Conservation (phyloP, 2,113 vertebrate species). For the Ptyas mucosa region DNA sequence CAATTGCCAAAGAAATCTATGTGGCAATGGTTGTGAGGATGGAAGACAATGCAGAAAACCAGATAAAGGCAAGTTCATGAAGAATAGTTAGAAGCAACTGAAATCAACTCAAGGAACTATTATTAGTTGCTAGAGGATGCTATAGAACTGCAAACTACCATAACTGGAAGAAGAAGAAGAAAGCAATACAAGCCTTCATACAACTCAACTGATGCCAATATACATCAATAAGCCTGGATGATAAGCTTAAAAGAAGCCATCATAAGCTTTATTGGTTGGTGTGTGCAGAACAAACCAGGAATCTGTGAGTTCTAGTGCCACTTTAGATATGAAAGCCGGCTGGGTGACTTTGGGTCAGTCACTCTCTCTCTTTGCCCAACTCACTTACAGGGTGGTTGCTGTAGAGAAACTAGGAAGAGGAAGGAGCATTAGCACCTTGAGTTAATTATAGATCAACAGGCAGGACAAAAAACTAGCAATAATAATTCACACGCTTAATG, state of each 20-base stretch:
- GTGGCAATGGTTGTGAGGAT: not conserved
- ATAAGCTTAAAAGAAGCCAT: constrained; percentile 37
- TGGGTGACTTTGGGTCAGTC: not conserved
- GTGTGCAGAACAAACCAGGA: constrained; percentile 6
- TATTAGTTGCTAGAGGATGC: not conserved
- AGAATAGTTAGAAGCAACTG: not conserved
- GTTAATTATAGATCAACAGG: not conserved
- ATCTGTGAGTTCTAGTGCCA: not conserved
- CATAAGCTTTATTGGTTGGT: constrained; percentile 27
- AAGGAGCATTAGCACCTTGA: not conserved
- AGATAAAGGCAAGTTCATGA: not conserved
- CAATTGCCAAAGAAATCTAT: not conserved
- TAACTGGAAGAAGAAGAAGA: not conserved
- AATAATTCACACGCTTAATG: not conserved
- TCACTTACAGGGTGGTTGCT: not conserved
- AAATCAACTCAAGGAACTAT: not conserved
- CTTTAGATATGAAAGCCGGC: not conserved
- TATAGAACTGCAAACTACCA: constrained; percentile 34
- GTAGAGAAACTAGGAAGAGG: not conserved
- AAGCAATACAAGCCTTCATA: constrained; percentile 36
- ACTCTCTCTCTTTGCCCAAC: not conserved
- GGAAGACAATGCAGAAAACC: not conserved
- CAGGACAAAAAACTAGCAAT: not conserved
- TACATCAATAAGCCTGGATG: constrained; percentile 24
- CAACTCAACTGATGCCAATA: not conserved